Percentiles rank a stretch among this genome's conserved stretches.
These are phyloP conservation scores for Eubucco bourcierii DNA, from an alignment of 2,113 vertebrate species.

Conservation along the genomic window DNA sequence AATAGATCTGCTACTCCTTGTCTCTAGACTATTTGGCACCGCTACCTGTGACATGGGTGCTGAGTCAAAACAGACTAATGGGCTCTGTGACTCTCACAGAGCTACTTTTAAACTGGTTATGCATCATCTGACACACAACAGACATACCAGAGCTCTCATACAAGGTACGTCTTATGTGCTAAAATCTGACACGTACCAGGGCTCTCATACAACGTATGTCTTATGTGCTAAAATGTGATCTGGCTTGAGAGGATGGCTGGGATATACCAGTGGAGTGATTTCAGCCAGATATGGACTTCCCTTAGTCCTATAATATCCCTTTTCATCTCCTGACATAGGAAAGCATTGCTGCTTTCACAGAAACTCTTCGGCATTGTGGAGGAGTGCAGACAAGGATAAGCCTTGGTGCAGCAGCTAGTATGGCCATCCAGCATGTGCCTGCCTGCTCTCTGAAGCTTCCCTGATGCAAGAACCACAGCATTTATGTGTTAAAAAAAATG, in stretches of 20 bases:
- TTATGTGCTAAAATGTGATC: not conserved
- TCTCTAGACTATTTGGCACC: not conserved
- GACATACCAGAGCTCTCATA: not conserved
- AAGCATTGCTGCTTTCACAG: too few species aligned
- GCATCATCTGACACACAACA: not conserved
- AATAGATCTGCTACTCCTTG: not conserved
- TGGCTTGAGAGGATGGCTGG: not conserved
- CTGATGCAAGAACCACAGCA: not conserved
- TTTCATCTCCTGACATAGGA: not conserved
- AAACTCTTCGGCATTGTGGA: not conserved
- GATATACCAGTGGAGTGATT: not conserved
- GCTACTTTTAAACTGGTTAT: not conserved
- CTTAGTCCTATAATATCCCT: not conserved
- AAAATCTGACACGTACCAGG: too few species aligned
- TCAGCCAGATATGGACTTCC: not conserved
- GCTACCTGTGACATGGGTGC: not conserved
- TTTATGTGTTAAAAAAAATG: not conserved
- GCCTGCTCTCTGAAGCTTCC: not conserved
- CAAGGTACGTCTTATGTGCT: too few species aligned
- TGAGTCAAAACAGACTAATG: not conserved
- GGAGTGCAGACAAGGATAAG: rapidly evolving
- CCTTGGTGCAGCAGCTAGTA: rapidly evolving
- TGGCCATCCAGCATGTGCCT: rapidly evolving
- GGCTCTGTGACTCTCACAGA: not conserved
- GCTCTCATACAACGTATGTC: not conserved